Base-by-base conservation (phyloP, 2,888 invertebrate genomes). In the Gandaritis pyraliata region DNA sequence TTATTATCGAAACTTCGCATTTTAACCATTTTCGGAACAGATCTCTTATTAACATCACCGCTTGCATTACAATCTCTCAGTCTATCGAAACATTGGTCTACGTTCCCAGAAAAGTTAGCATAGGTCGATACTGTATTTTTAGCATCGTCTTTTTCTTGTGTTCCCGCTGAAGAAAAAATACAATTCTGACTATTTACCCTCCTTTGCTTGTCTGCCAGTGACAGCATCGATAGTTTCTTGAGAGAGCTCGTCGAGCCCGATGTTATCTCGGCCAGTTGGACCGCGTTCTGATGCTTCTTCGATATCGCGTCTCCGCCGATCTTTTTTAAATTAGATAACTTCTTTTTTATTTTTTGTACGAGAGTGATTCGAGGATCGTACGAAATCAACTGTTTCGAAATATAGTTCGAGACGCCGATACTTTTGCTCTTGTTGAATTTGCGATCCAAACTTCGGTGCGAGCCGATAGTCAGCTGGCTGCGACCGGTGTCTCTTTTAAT, bases 31-130 rank as follows among this genome's bases (percentile, higher is more conserved):
- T 85, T 88, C 52, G 84, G 82, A 13, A 83, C 71, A 36, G 76
- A 68, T 62, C 80, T 75, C 63, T 80, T 76, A 70, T 72, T 81
- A 61, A 76, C 71, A 60, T 90, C 89, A 46, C 78, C 70, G 68
- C 74, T 81, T 58, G 80, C 74, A 70, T 79, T 85, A 72, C 80
- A 86, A 69, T 87, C 86, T 74, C 87, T 85, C 52, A 89, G 78
- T 75, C 90, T 88, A 70, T 92, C 91, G 59, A 91, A 89, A 79
- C 90, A 90, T 79, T 90, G 90, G 78, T 93, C 93, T 70, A 92
- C 88, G 65, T 92, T 92, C 47, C 90, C 88, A 50, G 92, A 89
- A 77, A 90, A 92, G 74, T 92, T 92, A 51, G 89, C 88, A 72
- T 92, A 93, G 46, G 88, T 87, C 41, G 90, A 83, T 53, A 77